phyloP scores from a whole-genome alignment of 23 tunicate genomes.

The Styela clava region DNA sequence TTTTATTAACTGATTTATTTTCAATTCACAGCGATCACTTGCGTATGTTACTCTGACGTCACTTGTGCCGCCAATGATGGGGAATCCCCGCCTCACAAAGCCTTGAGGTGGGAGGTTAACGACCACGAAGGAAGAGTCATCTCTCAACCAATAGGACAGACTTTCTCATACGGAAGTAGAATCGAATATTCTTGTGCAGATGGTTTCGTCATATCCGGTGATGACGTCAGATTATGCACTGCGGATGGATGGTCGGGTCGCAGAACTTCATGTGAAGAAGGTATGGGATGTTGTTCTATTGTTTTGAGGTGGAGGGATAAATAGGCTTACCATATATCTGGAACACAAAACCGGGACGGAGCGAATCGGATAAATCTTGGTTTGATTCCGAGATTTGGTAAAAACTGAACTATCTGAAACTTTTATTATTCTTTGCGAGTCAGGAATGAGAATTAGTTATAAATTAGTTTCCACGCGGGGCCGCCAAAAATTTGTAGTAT shows the following conservation, averaged over 20 bases:
- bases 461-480: no score
- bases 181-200: conserved; percentile 42
- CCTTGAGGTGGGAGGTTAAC: conserved; percentile 9
- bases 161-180: conserved; percentile 30
- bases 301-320: neutral
- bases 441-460: no score
- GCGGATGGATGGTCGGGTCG: conserved; percentile 58
- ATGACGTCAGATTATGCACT: conserved; percentile 33
- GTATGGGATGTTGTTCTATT: conserved; percentile 6
- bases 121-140: conserved; percentile 25
- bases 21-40: conserved; percentile 21
- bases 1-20: no score
- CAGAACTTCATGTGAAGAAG: conserved; percentile 56
- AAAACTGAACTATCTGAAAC: no score
- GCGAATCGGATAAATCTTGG: neutral
- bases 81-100: conserved; percentile 10
- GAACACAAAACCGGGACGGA: no score
- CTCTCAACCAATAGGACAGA: conserved; percentile 14
- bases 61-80: conserved; percentile 17
- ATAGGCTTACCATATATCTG: no score
- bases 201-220: conserved; percentile 55
- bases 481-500: no score
- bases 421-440: no score
- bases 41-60: conserved; percentile 4
- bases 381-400: no score